Evolutionary conservation across 2,797 vertebrate genomes (phyloP).

Genomic region (Avahi laniger): DNA sequence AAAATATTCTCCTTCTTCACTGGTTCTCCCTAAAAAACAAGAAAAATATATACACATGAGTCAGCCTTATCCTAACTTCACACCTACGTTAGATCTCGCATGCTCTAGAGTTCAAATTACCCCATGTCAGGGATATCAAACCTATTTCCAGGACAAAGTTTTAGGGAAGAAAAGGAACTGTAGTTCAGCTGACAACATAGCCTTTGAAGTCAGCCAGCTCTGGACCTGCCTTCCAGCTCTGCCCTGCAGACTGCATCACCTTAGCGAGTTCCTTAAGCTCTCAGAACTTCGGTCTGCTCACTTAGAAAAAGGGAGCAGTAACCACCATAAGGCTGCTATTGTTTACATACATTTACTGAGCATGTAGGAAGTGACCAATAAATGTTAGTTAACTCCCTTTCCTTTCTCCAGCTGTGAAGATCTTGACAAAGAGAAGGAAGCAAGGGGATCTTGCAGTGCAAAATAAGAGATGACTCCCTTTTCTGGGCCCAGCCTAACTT

Average conservation of each 20-base stretch:
- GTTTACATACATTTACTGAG: neutral
- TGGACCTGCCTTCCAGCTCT: neutral
- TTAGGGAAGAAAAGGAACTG: no score
- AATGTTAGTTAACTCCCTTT: neutral
- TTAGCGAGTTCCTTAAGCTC: neutral
- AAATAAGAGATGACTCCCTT: neutral
- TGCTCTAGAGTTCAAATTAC: neutral
- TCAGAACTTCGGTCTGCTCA: neutral
- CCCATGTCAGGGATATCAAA: neutral
- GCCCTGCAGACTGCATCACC: neutral
- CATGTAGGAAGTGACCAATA: neutral
- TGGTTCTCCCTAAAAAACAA: conserved; percentile 88
- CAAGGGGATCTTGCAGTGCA: neutral
- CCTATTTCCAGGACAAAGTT: neutral
- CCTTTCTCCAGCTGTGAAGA: neutral
- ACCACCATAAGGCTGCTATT: neutral
- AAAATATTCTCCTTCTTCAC: conserved; percentile 92
- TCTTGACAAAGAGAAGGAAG: neutral
- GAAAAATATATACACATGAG: neutral
- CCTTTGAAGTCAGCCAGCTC: neutral
- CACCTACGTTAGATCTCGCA: neutral
- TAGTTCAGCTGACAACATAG: neutral
- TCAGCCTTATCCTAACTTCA: neutral
- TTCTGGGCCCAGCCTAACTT: neutral
- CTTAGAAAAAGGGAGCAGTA: neutral